phyloP scores from a whole-genome alignment of 2,888 invertebrate genomes.

The Sinotaia quadrata region DNA sequence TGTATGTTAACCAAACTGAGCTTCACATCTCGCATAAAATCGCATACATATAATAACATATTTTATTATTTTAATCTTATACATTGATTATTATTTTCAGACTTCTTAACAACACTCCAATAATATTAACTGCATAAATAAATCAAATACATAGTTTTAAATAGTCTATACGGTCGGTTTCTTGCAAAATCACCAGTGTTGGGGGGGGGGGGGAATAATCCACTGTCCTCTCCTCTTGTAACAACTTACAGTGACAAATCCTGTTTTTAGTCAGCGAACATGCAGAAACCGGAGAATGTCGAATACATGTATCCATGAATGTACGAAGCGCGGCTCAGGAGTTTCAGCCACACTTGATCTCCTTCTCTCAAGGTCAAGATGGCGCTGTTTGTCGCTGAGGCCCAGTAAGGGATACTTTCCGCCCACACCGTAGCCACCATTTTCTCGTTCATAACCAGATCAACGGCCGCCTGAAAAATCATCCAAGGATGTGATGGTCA shows the following conservation, averaged over 20 bases:
- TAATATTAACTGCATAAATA: no score
- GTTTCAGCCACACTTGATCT: conserved; percentile 65
- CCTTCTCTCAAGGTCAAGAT: conserved; percentile 60
- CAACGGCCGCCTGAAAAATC: conserved; percentile 65
- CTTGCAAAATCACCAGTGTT: no score
- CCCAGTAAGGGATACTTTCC: conserved; percentile 70
- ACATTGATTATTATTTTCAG: no score
- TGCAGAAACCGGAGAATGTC: conserved; percentile 68
- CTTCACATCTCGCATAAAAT: no score
- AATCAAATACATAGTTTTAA: no score
- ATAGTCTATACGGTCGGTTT: no score
- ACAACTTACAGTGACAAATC: conserved; percentile 33
- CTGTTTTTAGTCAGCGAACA: conserved; percentile 48
- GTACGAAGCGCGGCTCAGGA: conserved; percentile 63
- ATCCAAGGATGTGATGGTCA: not conserved
- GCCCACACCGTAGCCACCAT: conserved; percentile 71
- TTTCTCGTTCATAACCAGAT: conserved; percentile 55
- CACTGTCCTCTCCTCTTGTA: no score
- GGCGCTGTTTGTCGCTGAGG: conserved; percentile 65
- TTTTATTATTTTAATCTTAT: no score
- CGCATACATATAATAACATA: no score
- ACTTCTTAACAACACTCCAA: no score
- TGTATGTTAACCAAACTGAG: no score
- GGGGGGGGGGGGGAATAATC: no score
- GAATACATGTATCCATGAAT: conserved; percentile 72